phyloP scores from a whole-genome alignment of 2,888 invertebrate genomes.

The Chloroclysta siterata region DNA sequence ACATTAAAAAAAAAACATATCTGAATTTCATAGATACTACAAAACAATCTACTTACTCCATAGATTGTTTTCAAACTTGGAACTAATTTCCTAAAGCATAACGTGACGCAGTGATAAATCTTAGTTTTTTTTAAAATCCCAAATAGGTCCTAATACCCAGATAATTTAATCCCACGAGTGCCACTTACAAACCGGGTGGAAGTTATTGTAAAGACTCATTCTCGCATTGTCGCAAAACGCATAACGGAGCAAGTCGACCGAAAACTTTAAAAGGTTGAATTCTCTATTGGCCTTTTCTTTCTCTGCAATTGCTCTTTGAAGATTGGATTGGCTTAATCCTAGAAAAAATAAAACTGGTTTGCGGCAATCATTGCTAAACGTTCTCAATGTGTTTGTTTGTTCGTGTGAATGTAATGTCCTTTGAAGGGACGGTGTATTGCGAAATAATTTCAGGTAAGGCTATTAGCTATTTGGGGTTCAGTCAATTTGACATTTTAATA shows the following conservation, averaged over 20 bases:
- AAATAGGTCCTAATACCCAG: slow-evolving; percentile 15
- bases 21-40: too few relatives aligned
- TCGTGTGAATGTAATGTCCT: slow-evolving; percentile 46
- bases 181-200: slow-evolving; percentile 51
- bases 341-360: slow-evolving; percentile 46
- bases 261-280: slow-evolving; percentile 25
- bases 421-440: slow-evolving; percentile 18
- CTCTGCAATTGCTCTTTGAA: slow-evolving; percentile 30
- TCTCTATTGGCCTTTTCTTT: slow-evolving; percentile 30
- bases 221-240: slow-evolving; percentile 53
- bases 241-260: slow-evolving; percentile 51
- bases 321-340: slow-evolving; percentile 71
- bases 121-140: slow-evolving; percentile 4
- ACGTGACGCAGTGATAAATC: not conserved
- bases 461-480: slow-evolving; percentile 1
- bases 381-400: slow-evolving; percentile 50
- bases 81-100: slow-evolving; percentile 7
- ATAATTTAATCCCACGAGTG: slow-evolving; percentile 45
- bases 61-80: not conserved
- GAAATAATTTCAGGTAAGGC: slow-evolving; percentile 15
- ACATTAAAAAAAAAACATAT: too few relatives aligned
- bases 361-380: slow-evolving; percentile 59
- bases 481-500: not conserved
- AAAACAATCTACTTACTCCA: too few relatives aligned
- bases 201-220: slow-evolving; percentile 46